phyloP scores from a whole-genome alignment of 2,113 vertebrate species.

The Vombatus ursinus region DNA sequence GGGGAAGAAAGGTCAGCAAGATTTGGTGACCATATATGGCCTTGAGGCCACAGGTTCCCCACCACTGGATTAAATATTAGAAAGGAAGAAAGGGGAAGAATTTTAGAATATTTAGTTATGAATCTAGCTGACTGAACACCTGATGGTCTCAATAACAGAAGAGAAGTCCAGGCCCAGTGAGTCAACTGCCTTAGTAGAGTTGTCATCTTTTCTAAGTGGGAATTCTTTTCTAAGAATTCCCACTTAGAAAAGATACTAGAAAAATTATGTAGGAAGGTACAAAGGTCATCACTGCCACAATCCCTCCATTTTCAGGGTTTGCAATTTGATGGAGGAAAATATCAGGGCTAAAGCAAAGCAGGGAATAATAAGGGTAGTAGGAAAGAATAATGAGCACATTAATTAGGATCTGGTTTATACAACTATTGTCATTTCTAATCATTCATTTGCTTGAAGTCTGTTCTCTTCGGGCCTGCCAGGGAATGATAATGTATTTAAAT shows the following conservation, averaged over 20 bases:
- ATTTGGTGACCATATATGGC: not conserved
- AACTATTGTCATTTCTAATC: not conserved
- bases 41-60: too few relatives aligned
- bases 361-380: not conserved
- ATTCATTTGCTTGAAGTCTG: not conserved
- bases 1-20: not conserved
- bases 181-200: not conserved
- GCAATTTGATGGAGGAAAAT: not conserved
- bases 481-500: not conserved
- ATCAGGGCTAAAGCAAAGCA: not conserved
- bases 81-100: not conserved
- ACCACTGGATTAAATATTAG: not conserved
- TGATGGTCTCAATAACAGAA: not conserved
- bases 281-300: not conserved
- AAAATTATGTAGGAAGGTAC: not conserved
- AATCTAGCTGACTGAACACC: not conserved
- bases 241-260: not conserved
- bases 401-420: not conserved
- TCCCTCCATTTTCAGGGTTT: not conserved
- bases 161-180: not conserved
- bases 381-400: not conserved
- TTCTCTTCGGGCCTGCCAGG: not conserved
- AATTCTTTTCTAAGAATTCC: not conserved
- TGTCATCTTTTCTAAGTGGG: not conserved
- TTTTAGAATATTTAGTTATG: not conserved